Evolutionary conservation across 2,797 vertebrate genomes (phyloP).

Genomic region (Sebastes vulpes): DNA sequence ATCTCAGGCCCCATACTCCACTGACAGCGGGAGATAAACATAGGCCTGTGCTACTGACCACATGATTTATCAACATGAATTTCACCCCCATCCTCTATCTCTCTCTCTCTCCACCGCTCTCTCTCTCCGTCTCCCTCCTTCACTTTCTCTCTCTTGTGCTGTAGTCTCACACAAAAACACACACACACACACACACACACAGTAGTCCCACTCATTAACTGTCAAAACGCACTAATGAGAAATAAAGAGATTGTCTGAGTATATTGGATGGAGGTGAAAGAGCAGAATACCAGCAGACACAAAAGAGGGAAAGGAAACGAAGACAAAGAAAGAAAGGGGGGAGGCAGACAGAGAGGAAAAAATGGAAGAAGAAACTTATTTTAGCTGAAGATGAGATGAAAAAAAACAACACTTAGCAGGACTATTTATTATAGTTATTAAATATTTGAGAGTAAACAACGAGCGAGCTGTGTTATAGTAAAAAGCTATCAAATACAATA

Average conservation of each 20-base stretch:
- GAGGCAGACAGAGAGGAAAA: not conserved
- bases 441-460: not conserved
- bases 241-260: slow-evolving; percentile 69
- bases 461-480: not conserved
- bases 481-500: not conserved
- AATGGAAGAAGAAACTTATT: slow-evolving; percentile 40
- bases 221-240: slow-evolving; percentile 78
- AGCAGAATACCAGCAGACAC: slow-evolving; percentile 53
- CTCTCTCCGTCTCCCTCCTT: slow-evolving; percentile 12
- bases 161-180: slow-evolving; percentile 7
- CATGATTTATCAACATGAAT: slow-evolving; percentile 86
- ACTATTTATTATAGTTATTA: not conserved
- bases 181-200: slow-evolving; percentile 3
- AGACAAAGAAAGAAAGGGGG: slow-evolving; percentile 33
- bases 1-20: slow-evolving; percentile 80
- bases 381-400: not conserved
- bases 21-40: slow-evolving; percentile 86
- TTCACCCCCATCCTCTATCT: slow-evolving; percentile 61
- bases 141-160: slow-evolving; percentile 12
- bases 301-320: slow-evolving; percentile 48
- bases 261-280: slow-evolving; percentile 51
- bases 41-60: slow-evolving; percentile 77
- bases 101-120: not conserved
- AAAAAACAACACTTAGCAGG: not conserved
- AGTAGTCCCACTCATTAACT: slow-evolving; percentile 68